Base-by-base conservation (phyloP, 2,797 vertebrate genomes). In the Sylvia borin region DNA sequence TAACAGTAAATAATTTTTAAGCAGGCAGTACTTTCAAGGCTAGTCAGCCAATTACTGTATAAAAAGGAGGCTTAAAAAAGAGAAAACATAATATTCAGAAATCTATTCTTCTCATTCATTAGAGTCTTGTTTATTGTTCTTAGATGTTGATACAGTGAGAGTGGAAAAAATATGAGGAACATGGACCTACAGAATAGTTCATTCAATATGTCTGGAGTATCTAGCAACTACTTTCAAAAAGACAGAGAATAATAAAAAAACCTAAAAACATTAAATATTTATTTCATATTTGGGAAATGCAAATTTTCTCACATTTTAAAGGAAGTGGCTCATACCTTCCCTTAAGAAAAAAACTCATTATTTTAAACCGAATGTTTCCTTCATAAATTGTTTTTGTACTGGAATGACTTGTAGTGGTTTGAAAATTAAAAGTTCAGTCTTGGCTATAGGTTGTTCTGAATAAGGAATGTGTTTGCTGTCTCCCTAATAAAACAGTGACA, bases 1-100 rank as follows among this genome's bases (percentile, higher is more conserved):
- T 74, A 91, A 66, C 47, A 85, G 43, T 62, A 94, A 90, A 68
- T 87, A 80, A 62, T 48, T 68, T 94, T 82, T 85, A 67, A 80
- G 64, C 57, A 67, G 22, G 48, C 74, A 60, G 43, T 4, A 5
- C 27, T 85, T 89, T 65, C 75, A 72, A 87, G 81, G 22, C 26
- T 48, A 62, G 20, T 50, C 78, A 93, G 66, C 29, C 55, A 91
- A 82, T 24, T 88, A 86, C 45, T 86, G 48, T 19, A 40, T 26
- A 20, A 93, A 77, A 92, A 58, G 12, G 10, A 64, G 17, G 4
- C 2, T 81, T 79, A n/a, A 51, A 70, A 78, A 29, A 36, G 11
- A 10, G 2, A 36, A 66, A 29, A 51, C 16, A 60, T 32, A 20
- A 18, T 18, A 9, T 75, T 75, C 26, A 84, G 26, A 80, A 84